Evolutionary conservation across 23 tunicate species (phyloP).

Genomic region (Styela clava): DNA sequence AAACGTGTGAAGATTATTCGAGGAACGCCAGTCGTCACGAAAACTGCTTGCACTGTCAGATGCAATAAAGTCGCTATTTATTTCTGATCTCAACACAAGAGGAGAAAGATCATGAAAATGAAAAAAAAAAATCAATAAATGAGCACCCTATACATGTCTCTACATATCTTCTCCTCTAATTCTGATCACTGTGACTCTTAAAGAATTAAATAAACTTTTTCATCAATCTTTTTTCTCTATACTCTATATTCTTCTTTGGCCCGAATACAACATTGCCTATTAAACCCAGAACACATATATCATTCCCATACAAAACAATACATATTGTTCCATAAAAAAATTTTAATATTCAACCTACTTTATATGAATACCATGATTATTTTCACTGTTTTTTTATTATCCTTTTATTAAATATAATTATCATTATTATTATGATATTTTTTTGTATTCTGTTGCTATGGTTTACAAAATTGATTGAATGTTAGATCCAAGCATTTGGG

Average conservation of each 20-base stretch:
- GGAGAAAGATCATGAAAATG: background rate
- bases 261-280: background rate
- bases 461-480: too few species aligned
- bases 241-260: background rate
- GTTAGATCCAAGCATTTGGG: too few species aligned
- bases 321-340: too few species aligned
- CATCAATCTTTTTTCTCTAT: background rate
- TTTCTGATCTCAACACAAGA: slow-evolving; percentile 37
- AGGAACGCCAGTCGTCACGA: slow-evolving; percentile 47
- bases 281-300: too few species aligned
- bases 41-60: slow-evolving; percentile 47
- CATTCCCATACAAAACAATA: too few species aligned
- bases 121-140: background rate
- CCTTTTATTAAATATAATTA: too few species aligned
- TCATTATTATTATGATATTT: too few species aligned
- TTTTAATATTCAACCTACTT: too few species aligned
- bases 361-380: too few species aligned
- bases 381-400: too few species aligned
- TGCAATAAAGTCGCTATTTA: slow-evolving; percentile 58
- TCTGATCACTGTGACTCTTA: background rate
- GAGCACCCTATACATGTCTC: slow-evolving; percentile 11
- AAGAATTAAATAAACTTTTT: too few species aligned
- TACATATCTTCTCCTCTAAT: background rate
- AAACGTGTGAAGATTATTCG: slow-evolving; percentile 40
- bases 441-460: too few species aligned